Base-by-base conservation (phyloP, 2,797 vertebrate species). In the Hafferia zeledoni region DNA sequence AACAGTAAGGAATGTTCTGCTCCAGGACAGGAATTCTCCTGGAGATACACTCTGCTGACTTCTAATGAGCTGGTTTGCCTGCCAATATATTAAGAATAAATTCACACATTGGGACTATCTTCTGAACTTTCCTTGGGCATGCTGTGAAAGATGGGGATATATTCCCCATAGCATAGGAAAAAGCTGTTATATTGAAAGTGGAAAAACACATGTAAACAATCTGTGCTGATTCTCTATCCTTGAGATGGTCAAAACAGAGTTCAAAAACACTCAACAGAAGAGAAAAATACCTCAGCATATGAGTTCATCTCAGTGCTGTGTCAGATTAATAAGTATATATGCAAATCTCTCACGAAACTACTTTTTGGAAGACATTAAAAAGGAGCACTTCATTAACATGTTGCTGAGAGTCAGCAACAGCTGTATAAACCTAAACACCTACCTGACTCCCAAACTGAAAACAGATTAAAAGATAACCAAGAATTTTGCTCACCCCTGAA, bases 331-430 rank as follows among this genome's bases (percentile, higher is more conserved):
- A 82, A 79, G 87, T 37, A 19, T 30, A 63, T 76, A 90, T 79
- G 70, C 30, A 92, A 90, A 92, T 93, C 35, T 69, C 63, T 82
- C n/a, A 30, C 24, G 25, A 86, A 90, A 89, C n/a, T 53, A 49
- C 39, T 33, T 68, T 79, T 72, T 90, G 78, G 44, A 89, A 94
- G n/a, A 84, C 20, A 47, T 80, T 81, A 65, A 82, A 84, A 94
- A 87, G 63, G 31, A 93, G 31, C 28, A 49, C 31, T 80, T 87
- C 52, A 55, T 28, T 28, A 93, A 65, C n/a, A 35, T 49, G 60
- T 35, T 84, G 41, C n/a, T 46, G 15, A 74, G 41, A 81, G 70
- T 43, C 70, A 90, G 30, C 52, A 90, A 79, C 55, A 92, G 64
- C 67, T 91, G 52, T 59, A 70, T 67, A 90, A 84, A 92, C 35